Conservation (phyloP, 2,797 vertebrate species). For the Somateria mollissima region DNA sequence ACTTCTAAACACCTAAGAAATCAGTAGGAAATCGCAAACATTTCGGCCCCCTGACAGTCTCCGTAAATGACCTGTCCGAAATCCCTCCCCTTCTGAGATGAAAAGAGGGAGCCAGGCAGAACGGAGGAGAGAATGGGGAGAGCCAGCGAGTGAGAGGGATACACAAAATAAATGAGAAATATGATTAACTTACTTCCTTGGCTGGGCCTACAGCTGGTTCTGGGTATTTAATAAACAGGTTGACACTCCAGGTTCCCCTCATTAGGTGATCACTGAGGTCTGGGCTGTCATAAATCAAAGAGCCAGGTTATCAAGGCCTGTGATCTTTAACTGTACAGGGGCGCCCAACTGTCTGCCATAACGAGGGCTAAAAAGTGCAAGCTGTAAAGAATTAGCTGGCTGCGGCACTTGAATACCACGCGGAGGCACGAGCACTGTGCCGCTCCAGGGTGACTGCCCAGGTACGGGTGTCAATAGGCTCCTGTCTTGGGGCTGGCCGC, state of each 20-base stretch:
- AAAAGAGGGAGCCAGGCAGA: constrained; percentile 77
- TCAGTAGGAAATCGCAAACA: constrained; percentile 81
- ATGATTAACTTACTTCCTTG: constrained; percentile 79
- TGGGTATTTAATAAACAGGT: constrained; percentile 99
- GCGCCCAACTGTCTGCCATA: constrained; percentile 96
- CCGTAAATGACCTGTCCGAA: constrained; percentile 71
- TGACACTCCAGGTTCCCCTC: constrained; percentile 94
- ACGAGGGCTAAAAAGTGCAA: constrained; percentile 86
- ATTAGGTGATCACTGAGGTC: constrained; percentile 94
- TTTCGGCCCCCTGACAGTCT: constrained; percentile 72
- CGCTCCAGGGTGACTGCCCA: background rate
- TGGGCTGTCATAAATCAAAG: constrained; percentile 92
- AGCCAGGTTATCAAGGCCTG: constrained; percentile 95
- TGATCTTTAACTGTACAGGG: constrained; percentile 95
- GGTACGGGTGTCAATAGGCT: background rate
- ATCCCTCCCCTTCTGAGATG: constrained; percentile 75
- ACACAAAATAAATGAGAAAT: constrained; percentile 81
- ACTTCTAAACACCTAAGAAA: constrained; percentile 83
- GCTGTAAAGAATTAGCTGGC: constrained; percentile 91
- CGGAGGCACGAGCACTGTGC: background rate
- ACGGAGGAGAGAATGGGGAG: constrained; percentile 44
- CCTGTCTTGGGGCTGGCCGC: background rate
- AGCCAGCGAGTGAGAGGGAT: constrained; percentile 8
- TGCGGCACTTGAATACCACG: constrained; percentile 39
- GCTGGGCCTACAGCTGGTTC: constrained; percentile 88